Evolutionary conservation across 2,797 vertebrate genomes (phyloP), one percentile per base, ranked within the genome.

Genomic region (Hydrophis major): DNA sequence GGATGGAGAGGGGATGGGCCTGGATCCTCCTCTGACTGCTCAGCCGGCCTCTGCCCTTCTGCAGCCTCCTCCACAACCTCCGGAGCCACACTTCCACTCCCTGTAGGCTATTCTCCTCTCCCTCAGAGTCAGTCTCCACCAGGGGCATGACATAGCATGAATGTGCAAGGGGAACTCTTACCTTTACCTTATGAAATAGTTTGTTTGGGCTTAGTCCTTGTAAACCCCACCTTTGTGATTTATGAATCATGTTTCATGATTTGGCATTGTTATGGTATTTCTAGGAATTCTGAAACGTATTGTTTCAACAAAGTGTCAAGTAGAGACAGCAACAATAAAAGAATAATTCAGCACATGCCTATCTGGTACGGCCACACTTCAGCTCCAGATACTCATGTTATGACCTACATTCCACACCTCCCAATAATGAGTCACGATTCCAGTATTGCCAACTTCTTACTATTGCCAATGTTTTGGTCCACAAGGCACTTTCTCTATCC

Each of bases 401-500:
- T 32, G n/a, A 69, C n/a, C 5, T 32, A 69, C n/a, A 32, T 32
- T 69, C 14, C 66, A 16, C 1, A 16, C n/a, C 14, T 32, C 14
- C 25, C 66, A 69, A 69, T n/a, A 1, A 32, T 18, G 66, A 69
- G 66, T 18, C 66, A 69, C 28, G 6, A 7, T 83, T 66, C 89
- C 13, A 10, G 20, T 42, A n/a, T 5, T 47, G 89, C 13, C 86
- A 47, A 86, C 60, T 74, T 7, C 63, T n/a, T 55, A 28, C 93
- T 95, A 86, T 20, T 89, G 4, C 27, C 12, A 13, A 57, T 74
- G 32, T 92, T 93, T 92, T 47, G 90, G 94, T 47, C 13, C 2
- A 0, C 63, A 57, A 92, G 93, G 20, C 4, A 92, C 93, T 95
- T 89, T 89, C 61, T 88, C 61, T 88, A 83, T 74, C 83, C 86